phyloP scores from a whole-genome alignment of 2,888 invertebrate species.

The Dryomyza anilis region DNA sequence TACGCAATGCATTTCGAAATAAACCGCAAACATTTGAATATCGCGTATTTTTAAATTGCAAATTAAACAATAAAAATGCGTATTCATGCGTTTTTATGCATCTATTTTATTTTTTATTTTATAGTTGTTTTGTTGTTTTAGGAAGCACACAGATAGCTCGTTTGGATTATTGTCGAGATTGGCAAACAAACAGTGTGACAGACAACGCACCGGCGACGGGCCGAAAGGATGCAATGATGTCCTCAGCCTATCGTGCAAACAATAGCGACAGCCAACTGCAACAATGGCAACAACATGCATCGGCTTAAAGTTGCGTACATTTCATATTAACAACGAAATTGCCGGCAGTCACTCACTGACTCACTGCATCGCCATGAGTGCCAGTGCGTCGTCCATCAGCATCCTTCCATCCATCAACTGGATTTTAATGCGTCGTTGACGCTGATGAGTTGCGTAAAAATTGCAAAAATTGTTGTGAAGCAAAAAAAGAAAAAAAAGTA shows the following conservation, averaged over 20 bases:
- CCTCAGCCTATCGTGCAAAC: background rate
- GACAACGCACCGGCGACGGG: background rate
- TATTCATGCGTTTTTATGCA: no score
- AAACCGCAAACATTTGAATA: no score
- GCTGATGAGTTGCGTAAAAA: conserved; percentile 48
- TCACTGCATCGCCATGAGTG: background rate
- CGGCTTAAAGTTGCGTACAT: background rate
- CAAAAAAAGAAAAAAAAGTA: conserved; percentile 34
- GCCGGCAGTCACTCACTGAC: conserved; percentile 4
- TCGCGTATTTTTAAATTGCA: no score
- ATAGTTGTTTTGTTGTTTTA: no score
- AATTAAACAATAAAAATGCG: no score
- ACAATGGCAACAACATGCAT: background rate
- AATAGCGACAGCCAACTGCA: background rate
- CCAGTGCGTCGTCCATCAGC: conserved; percentile 26
- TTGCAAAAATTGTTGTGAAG: conserved; percentile 21
- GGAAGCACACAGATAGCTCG: no score
- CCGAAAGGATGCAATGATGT: background rate
- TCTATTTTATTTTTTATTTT: no score
- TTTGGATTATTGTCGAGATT: no score
- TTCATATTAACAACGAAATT: background rate
- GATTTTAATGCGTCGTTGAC: conserved; percentile 59
- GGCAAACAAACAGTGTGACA: no score
- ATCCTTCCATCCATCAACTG: conserved; percentile 54
- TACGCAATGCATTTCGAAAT: no score